Evolutionary conservation across 2,113 vertebrate genomes (phyloP), one percentile per base, ranked within the genome.

Genomic region (Ceratotherium simum): DNA sequence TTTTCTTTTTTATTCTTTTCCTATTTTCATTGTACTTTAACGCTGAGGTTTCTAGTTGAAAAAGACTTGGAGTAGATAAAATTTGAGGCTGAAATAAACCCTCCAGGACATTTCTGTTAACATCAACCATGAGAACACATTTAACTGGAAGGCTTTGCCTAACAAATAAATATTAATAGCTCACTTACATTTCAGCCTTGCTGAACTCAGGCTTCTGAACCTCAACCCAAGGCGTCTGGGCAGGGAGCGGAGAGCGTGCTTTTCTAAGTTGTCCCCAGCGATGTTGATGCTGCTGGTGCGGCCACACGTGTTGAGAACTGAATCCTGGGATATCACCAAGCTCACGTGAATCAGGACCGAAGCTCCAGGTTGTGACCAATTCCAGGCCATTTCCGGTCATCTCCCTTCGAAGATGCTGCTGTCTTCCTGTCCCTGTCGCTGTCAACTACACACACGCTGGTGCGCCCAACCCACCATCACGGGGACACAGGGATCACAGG

Each of bases 111-210:
- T 64, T 73, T 48, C 27, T 92, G 29, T 64, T 64, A 60, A 91
- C 20, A 70, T 33, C 58, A 93, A 73, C 51, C 83, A 27, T 58
- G 33, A 86, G 20, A 92, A 58, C 14, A 83, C 14, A 48, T 78
- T 90, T 96, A 81, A 60, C 33, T 90, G 11, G 64, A 94, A 94
- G n/a, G 7, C 42, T 82, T 72, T 78, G 46, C 42, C 58, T 70
- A 36, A 58, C 8, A 78, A 94, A 80, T 11, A 64, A 80, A 42
- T 69, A 84, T 39, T 27, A 75, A 81, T 36, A 86, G 1, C 5
- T 76, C 75, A 69, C 12, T 21, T 80, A 14, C 23, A 83, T 90
- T 69, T 78, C 67, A 58, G 31, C 3, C 27, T 85, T 58, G 23
- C 23, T 70, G 65, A 90, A 69, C 73, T 73, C 23, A 39, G 60